These are phyloP conservation scores for Drosophila seguyi DNA, from an alignment of 1,140 invertebrate species.

Conservation along the genomic window DNA sequence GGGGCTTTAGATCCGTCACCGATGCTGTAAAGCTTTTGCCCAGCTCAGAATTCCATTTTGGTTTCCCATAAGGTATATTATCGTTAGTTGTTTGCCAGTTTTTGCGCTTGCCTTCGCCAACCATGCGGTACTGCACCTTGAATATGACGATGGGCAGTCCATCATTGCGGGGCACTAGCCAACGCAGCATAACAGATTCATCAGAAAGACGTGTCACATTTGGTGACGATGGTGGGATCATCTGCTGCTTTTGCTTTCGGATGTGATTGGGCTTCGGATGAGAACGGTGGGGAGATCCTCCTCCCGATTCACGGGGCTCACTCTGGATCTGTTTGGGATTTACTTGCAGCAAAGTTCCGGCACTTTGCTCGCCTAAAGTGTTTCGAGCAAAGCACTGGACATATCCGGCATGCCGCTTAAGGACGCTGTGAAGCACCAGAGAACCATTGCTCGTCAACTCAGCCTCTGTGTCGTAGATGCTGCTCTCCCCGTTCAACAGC, in stretches of 20 bases:
- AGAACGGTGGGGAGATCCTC: not conserved
- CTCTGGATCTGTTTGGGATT: constrained; percentile 90
- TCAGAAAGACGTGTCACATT: constrained; percentile 94
- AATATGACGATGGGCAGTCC: constrained; percentile 95
- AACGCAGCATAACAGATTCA: constrained; percentile 95
- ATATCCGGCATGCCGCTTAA: constrained; percentile 93
- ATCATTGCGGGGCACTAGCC: constrained; percentile 92
- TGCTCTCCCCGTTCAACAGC: constrained; percentile 92
- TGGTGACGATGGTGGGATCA: constrained; percentile 94
- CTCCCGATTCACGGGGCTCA: constrained; percentile 45
- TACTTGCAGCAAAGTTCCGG: constrained; percentile 89
- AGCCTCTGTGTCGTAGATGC: constrained; percentile 87
- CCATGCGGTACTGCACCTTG: constrained; percentile 87
- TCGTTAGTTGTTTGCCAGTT: constrained; percentile 93
- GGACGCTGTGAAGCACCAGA: constrained; percentile 88
- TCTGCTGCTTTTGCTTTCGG: constrained; percentile 56
- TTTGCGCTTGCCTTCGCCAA: constrained; percentile 77
- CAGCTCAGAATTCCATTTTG: constrained; percentile 87
- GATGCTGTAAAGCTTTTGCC: constrained; percentile 86
- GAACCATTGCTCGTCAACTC: constrained; percentile 85
- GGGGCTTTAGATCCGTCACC: constrained; percentile 90
- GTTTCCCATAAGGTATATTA: constrained; percentile 89
- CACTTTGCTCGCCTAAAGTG: constrained; percentile 89
- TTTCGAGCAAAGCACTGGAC: constrained; percentile 96
- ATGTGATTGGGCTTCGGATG: constrained; percentile 25